Evolutionary conservation across 2,797 vertebrate genomes (phyloP).

Genomic region (Aeoliscus strigatus): DNA sequence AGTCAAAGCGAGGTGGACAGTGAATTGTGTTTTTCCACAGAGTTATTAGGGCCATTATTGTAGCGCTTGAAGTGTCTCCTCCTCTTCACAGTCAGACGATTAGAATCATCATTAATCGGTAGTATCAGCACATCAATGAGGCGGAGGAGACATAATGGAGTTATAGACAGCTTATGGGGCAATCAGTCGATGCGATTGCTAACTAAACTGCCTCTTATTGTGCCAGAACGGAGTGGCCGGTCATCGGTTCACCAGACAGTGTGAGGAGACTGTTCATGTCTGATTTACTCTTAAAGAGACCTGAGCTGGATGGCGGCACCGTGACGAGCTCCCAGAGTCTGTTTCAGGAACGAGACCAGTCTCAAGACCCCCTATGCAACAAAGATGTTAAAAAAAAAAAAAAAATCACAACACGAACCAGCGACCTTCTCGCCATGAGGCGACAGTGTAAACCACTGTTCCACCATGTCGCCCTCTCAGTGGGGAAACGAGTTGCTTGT

Average conservation of each 20-base stretch:
- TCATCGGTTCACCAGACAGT: conserved; percentile 14
- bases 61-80: conserved; percentile 47
- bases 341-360: too few relatives aligned
- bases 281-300: too few relatives aligned
- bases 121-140: conserved; percentile 54
- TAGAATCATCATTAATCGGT: conserved; percentile 69
- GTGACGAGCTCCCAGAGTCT: too few relatives aligned
- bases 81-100: conserved; percentile 54
- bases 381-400: too few relatives aligned
- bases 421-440: too few relatives aligned
- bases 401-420: too few relatives aligned
- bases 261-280: conserved; percentile 44
- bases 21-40: conserved; percentile 60
- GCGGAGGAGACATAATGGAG: conserved; percentile 52
- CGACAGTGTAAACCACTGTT: too few relatives aligned
- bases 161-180: conserved; percentile 53
- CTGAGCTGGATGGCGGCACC: too few relatives aligned
- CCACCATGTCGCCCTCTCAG: too few relatives aligned
- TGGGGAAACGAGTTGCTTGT: too few relatives aligned
- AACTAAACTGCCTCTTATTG: conserved; percentile 45
- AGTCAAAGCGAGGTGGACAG: conserved; percentile 31
- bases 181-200: conserved; percentile 55
- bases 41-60: conserved; percentile 63
- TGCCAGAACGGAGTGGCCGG: conserved; percentile 22
- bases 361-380: too few relatives aligned